Base-by-base conservation (phyloP, 2,113 vertebrate species). In the Macrotus californicus region DNA sequence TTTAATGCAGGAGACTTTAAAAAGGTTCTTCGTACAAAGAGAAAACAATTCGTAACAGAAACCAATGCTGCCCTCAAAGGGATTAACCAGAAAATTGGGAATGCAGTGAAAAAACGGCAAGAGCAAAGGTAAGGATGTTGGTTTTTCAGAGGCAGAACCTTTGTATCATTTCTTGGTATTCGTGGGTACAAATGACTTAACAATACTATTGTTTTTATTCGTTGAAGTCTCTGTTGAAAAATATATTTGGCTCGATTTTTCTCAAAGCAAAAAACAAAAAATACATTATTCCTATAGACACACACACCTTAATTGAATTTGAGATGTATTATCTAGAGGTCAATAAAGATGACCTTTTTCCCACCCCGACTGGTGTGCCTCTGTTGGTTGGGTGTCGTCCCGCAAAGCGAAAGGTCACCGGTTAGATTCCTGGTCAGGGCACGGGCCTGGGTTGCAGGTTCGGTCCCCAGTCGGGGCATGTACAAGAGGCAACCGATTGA, bases 1-100 rank as follows among this genome's bases (percentile, higher is more conserved):
- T 91, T 89, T 48, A 80, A 77, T 98, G 34, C 87, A 99, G 99
- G 98, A 91, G 98, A 99, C 77, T 99, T 99, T 94, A 99, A 96
- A 94, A 99, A 99, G 92, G 97, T 98, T 95, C 98, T 99, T 97
- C 97, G 98, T 94, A 98, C 98, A 85, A 99, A 99, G 97, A 98
- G 97, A 93, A 99, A 98, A 90, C 98, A 98, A 80, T 97, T 99
- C 94, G 98, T 99, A 97, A 95, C 88, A 96, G 98, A 98, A 43
- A 99, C 99, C 0, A 99, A 98, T 97, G 98, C 96, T 92, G 99
- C 99, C 43, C 97, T 99, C 89, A 99, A 99, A 97, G 98, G 98
- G 83, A 99, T 98, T 79, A 98, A 99, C 90, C 98, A 99, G 96
- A 99, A 99, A 96, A 98, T 99, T 98, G 99, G 99, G 92, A 97